Conservation (phyloP, 2,888 invertebrate species). For the Dicyrtomina minuta region DNA sequence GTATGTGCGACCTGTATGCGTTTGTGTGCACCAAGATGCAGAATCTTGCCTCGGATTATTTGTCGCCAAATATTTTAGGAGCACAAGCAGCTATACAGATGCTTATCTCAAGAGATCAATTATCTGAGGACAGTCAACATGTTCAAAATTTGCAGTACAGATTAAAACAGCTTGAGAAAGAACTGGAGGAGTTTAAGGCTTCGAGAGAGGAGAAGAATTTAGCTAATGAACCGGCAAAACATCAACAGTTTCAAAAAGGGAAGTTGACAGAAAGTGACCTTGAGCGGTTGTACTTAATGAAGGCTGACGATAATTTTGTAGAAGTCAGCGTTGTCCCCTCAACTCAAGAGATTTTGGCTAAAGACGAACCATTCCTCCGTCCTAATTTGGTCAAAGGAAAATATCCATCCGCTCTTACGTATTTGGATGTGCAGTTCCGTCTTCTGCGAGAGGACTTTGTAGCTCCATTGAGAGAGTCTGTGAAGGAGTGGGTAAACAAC, state of each 20-base stretch:
- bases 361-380: constrained; percentile 14
- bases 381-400: constrained; percentile 25
- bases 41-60: too few species aligned
- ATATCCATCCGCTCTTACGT: constrained; percentile 18
- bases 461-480: constrained; percentile 56
- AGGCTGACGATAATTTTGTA: constrained; percentile 12
- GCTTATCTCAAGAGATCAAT: too few species aligned
- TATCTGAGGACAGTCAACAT: too few species aligned
- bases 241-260: background rate
- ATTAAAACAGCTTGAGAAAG: too few species aligned
- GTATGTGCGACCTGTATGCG: too few species aligned
- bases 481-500: constrained; percentile 51
- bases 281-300: background rate
- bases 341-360: constrained; percentile 1
- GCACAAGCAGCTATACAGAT: too few species aligned
- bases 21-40: too few species aligned
- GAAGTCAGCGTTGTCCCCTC: constrained; percentile 18
- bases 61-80: too few species aligned
- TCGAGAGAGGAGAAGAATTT: too few species aligned
- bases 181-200: too few species aligned
- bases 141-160: too few species aligned
- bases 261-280: background rate
- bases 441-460: constrained; percentile 38
- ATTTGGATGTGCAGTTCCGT: constrained; percentile 38
- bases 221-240: too few species aligned